phyloP scores from a whole-genome alignment of 2,888 invertebrate species.

The Allophyes oxyacanthae region DNA sequence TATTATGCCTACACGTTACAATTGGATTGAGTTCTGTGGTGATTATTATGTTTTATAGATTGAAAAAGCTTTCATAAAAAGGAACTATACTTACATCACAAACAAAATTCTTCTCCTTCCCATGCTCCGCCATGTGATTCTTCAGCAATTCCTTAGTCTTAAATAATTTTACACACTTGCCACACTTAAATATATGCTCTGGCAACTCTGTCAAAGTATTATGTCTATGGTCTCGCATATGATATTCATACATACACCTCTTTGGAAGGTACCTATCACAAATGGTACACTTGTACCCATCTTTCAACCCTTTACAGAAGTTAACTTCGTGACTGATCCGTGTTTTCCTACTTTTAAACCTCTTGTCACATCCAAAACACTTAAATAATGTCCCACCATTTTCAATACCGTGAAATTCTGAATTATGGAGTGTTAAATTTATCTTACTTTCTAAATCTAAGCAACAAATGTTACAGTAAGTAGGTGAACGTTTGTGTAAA shows the following conservation, averaged over 20 bases:
- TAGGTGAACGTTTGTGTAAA: conserved; percentile 62
- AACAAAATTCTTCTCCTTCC: conserved; percentile 71
- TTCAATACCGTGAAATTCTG: conserved; percentile 72
- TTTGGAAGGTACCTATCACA: conserved; percentile 74
- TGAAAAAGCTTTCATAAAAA: neutral
- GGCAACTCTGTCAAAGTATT: conserved; percentile 66
- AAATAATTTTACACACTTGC: conserved; percentile 70
- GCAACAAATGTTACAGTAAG: conserved; percentile 76
- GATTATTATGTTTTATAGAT: no score
- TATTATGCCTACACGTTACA: no score
- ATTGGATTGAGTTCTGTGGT: no score
- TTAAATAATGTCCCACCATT: conserved; percentile 66
- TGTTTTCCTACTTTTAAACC: conserved; percentile 70
- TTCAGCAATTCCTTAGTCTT: conserved; percentile 68
- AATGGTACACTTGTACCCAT: conserved; percentile 77
- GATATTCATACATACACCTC: conserved; percentile 71
- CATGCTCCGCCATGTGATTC: conserved; percentile 67
- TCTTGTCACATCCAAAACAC: conserved; percentile 82
- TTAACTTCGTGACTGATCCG: conserved; percentile 73
- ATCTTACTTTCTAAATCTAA: conserved; percentile 65
- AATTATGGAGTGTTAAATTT: conserved; percentile 67
- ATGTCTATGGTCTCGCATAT: conserved; percentile 74
- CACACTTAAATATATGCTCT: conserved; percentile 75
- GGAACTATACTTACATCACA: conserved; percentile 76
- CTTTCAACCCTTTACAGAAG: conserved; percentile 76